phyloP scores from a whole-genome alignment of 2,888 invertebrate species.

The Tetranychus piercei region DNA sequence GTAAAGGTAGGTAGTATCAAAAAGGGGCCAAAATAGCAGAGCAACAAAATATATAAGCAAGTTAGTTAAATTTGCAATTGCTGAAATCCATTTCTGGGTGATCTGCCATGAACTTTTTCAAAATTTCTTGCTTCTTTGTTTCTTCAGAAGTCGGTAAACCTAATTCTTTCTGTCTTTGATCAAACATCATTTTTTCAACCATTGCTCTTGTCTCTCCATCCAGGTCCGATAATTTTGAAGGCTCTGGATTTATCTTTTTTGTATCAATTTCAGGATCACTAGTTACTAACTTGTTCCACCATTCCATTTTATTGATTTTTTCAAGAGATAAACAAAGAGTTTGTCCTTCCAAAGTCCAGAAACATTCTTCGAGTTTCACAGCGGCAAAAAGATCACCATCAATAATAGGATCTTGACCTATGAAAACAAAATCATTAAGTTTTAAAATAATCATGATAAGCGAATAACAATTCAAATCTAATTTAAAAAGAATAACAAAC shows the following conservation, averaged over 20 bases:
- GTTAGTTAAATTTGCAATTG: conserved; percentile 66
- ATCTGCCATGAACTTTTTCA: conserved; percentile 94
- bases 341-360: conserved; percentile 46
- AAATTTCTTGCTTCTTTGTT: conserved; percentile 84
- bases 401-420: conserved; percentile 52
- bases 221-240: conserved; percentile 76
- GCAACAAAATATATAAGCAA: background rate
- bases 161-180: conserved; percentile 87
- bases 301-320: conserved; percentile 96
- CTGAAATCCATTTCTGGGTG: conserved; percentile 99
- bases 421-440: background rate
- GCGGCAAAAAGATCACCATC: conserved; percentile 73
- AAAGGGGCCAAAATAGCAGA: no score
- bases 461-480: background rate
- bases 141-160: conserved; percentile 92
- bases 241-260: conserved; percentile 91
- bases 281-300: conserved; percentile 79
- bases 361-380: conserved; percentile 81
- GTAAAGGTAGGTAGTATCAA: no score
- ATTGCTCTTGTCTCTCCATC: conserved; percentile 92
- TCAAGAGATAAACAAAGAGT: conserved; percentile 80
- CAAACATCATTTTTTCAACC: conserved; percentile 99
- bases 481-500: conserved; percentile 31
- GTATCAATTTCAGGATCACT: conserved; percentile 96
- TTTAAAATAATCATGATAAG: background rate